phyloP scores from a whole-genome alignment of 2,888 invertebrate genomes.

The Ctenicera cuprea region DNA sequence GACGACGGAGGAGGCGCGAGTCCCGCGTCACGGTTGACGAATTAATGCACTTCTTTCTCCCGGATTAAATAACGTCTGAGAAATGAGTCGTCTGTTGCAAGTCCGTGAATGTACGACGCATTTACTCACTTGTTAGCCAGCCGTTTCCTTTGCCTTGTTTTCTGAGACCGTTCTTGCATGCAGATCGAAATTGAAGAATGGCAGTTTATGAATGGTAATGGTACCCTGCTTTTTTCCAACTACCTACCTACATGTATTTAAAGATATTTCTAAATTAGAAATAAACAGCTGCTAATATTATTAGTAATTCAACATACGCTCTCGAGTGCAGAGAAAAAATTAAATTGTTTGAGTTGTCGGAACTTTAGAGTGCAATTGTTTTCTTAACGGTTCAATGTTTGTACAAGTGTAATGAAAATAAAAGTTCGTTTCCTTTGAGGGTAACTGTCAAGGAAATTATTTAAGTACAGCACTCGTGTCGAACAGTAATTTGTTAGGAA shows the following conservation, averaged over 20 bases:
- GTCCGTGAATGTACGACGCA: conserved; percentile 35
- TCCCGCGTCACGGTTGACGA: conserved; percentile 54
- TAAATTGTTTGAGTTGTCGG: conserved; percentile 16
- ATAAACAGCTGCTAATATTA: conserved; percentile 36
- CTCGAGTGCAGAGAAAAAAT: conserved; percentile 12
- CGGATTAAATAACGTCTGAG: conserved; percentile 56
- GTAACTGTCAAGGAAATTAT: conserved; percentile 30
- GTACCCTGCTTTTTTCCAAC: conserved; percentile 46
- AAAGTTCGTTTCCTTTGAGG: conserved; percentile 33
- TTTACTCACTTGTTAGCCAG: conserved; percentile 17
- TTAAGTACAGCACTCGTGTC: conserved; percentile 23
- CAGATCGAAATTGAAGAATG: conserved; percentile 48
- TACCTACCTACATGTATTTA: conserved; percentile 25
- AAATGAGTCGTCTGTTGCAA: conserved; percentile 55
- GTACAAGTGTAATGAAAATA: conserved; percentile 35
- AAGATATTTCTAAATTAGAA: conserved; percentile 54
- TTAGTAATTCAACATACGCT: not conserved
- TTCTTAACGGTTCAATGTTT: conserved; percentile 17
- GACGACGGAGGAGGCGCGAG: conserved; percentile 42
- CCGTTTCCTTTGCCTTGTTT: conserved; percentile 29
- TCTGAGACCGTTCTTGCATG: not conserved
- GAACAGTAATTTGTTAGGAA: conserved; percentile 4
- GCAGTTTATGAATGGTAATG: conserved; percentile 53
- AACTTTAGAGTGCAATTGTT: conserved; percentile 30
- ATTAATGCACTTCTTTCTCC: conserved; percentile 53